Evolutionary conservation across 2,113 vertebrate species (phyloP).

Genomic region (Odontophorus gujanensis): DNA sequence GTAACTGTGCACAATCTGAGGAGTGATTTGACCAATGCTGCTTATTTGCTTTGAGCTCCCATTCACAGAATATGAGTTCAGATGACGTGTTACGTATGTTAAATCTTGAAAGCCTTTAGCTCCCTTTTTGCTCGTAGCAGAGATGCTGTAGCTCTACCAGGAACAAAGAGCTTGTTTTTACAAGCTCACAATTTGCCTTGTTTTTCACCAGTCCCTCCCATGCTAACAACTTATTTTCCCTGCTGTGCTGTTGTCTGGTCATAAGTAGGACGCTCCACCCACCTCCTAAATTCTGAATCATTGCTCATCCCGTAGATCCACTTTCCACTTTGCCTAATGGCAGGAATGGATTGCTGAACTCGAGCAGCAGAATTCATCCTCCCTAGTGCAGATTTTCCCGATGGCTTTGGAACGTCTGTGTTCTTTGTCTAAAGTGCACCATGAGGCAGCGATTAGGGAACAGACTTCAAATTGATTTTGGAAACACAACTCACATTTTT

Average conservation of each 20-base stretch:
- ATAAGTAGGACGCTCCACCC: constrained; percentile 30
- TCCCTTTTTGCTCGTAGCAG: neutral
- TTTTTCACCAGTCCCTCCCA: constrained; percentile 27
- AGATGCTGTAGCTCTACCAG: neutral
- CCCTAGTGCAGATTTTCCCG: fast-evolving
- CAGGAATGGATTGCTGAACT: neutral
- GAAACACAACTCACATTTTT: neutral
- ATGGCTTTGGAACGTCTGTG: neutral
- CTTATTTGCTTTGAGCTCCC: constrained; percentile 19
- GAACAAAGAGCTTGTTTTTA: neutral
- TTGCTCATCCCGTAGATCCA: neutral
- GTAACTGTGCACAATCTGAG: neutral
- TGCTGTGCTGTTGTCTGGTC: neutral
- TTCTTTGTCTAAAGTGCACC: neutral
- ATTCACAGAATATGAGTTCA: constrained; percentile 2
- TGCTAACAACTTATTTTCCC: neutral
- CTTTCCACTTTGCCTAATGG: constrained; percentile 13
- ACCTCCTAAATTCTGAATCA: constrained; percentile 3
- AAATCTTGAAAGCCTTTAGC: neutral
- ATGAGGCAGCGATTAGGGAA: neutral
- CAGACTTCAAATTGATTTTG: neutral
- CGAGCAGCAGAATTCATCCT: neutral
- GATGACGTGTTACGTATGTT: neutral
- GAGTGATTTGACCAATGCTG: neutral
- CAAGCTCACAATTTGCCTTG: constrained; percentile 28